Conservation (phyloP, 2,113 vertebrate species). For the Phaethornis superciliosus region DNA sequence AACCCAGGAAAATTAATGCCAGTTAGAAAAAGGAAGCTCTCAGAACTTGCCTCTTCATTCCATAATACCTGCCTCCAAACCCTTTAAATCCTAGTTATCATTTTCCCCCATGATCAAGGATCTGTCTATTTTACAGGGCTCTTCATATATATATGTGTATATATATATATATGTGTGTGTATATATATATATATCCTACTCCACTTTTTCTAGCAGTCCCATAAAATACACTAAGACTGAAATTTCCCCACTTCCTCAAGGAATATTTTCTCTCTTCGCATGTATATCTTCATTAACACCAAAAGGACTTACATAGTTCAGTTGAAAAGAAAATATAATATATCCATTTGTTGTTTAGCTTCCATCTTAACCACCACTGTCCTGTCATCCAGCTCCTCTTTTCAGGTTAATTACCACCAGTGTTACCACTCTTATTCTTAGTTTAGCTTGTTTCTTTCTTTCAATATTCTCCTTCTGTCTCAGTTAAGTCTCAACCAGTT, state of each 20-base stretch:
- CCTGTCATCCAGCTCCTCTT: neutral
- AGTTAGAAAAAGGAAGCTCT: constrained; percentile 48
- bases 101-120: constrained; percentile 26
- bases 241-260: neutral
- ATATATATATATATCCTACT: neutral
- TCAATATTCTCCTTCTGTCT: neutral
- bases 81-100: constrained; percentile 36
- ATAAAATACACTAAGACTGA: neutral
- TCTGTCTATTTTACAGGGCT: constrained; percentile 35
- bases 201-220: neutral
- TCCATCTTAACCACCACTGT: neutral
- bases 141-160: neutral
- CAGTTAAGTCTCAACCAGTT: neutral
- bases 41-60: constrained; percentile 49
- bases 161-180: neutral
- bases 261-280: neutral
- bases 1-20: constrained; percentile 54
- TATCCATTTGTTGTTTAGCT: neutral
- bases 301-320: neutral
- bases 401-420: neutral
- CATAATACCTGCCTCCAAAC: constrained; percentile 42
- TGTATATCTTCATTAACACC: neutral
- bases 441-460: neutral
- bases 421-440: neutral
- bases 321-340: neutral